Evolutionary conservation across 1,140 invertebrate genomes (phyloP), one percentile per base, ranked within the genome.

Genomic region (Lepidotrigona ventralis): DNA sequence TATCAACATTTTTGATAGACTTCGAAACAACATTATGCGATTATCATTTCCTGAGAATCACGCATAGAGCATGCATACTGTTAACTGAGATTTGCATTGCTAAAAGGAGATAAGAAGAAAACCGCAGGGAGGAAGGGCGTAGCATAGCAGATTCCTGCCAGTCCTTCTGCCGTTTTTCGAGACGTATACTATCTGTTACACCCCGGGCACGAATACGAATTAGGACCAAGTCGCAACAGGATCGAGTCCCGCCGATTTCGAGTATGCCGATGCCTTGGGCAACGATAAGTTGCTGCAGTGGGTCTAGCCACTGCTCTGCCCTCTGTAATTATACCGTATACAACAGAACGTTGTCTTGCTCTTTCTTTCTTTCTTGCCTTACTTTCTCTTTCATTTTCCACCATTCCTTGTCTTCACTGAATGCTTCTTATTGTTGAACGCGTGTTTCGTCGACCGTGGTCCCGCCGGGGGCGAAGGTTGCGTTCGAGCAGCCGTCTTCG

Each of bases 191-290:
- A 89, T 89, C 88, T 85, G 77, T 77, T 87, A 90, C 83, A 91
- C 91, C 91, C 83, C 84, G 84, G 91, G 91, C 91, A 88, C 90
- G 91, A 92, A 92, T 92, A 92, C 86, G 90, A 91, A 92, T 92
- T 91, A 91, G 90, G 87, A 85, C 70, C 82, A 69, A 86, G 88
- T 84, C 84, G 86, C 83, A 85, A 88, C 84, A 72, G 88, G 87
- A 86, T 84, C 81, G 74, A 81, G 80, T 75, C 85, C 79, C 75
- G 86, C 80, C 84, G 90, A 90, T 91, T 91, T 90, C 82, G 91
- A 90, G 87, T 88, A 90, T 86, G 73, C 87, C 89, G 86, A 73
- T 78, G 89, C 90, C 91, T 90, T 90, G 79, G 90, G 91, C 89
- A 85, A 87, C 89, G 84, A 84, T 87, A 89, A 88, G 85, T 91